Evolutionary conservation across 2,797 vertebrate genomes (phyloP), one percentile per base, ranked within the genome.

Genomic region (Rhabdophis nuchalis): DNA sequence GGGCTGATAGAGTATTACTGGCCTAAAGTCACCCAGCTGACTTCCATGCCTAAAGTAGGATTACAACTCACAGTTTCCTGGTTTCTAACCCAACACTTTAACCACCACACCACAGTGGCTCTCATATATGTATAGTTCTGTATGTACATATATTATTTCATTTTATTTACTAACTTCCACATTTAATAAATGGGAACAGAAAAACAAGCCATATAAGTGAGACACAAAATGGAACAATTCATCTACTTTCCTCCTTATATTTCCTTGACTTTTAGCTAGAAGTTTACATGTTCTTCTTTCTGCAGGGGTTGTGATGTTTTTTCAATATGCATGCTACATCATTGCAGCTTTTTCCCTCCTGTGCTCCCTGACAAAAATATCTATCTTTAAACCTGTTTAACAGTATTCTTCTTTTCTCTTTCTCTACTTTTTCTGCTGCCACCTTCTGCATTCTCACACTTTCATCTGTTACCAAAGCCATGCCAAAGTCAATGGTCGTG

Each of bases 401-500:
- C 90, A 2, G 7, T 97, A 95, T 97, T 92, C 94, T 97, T 95
- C 97, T 96, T 97, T 95, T 97, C 96, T 96, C 95, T 97, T 93
- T 97, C 95, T 97, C 96, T 97, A 96, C 94, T 97, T 95, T 95
- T 96, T 93, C 88, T 93, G 92, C 94, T 96, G 94, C 93, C 93
- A 96, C 96, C 94, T 54, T 90, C 94, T 94, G 92, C 95, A 53
- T 95, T 96, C 96, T 93, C 95, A 94, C 93, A 95, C 96, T 96
- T 97, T 95, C 96, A 92, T 96, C 96, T 97, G 96, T 97, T 93
- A 94, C 96, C 91, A 91, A 98, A 99, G 99, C 98, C 98, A 99
- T 96, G 98, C 98, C 98, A 99, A 99, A 98, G 99, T 99, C 98
- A 99, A 98, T 98, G 98, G 98, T 92, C 99, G 99, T 97, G 98